Evolutionary conservation across 2,888 invertebrate genomes (phyloP).

Genomic region (Drosophila peninsularis): DNA sequence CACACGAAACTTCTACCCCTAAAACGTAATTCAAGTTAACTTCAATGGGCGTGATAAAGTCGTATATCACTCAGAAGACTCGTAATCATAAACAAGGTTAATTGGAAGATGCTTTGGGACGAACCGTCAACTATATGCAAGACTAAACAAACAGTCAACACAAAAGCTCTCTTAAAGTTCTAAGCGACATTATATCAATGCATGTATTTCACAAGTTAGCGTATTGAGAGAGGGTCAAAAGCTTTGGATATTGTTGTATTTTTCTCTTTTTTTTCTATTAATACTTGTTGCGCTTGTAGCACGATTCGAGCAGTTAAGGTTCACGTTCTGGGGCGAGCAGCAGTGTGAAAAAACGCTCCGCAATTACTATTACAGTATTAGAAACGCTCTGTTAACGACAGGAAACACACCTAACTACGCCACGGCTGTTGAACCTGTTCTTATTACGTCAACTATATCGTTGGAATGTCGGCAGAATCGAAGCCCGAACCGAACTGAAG

Average conservation of each 20-base stretch:
- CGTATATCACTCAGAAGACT: not conserved
- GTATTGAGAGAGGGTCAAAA: constrained; percentile 12
- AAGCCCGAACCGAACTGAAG: constrained; percentile 32
- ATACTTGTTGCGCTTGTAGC: no score
- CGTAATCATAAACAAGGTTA: not conserved
- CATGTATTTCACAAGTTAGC: not conserved
- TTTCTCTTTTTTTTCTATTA: no score
- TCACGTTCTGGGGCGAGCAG: not conserved
- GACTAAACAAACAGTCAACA: not conserved
- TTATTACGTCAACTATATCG: not conserved
- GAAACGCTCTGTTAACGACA: constrained; percentile 3
- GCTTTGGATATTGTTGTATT: constrained; percentile 7
- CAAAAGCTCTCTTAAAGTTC: constrained; percentile 10
- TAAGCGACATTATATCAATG: not conserved
- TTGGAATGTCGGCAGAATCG: constrained; percentile 22
- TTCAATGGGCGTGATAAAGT: no score
- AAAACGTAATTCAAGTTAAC: not conserved
- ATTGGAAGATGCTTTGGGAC: not conserved
- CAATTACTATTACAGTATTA: constrained; percentile 6
- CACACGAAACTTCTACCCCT: no score
- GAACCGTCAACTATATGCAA: not conserved
- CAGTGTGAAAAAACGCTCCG: constrained; percentile 6
- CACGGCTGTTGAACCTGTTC: not conserved
- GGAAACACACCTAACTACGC: constrained; percentile 10
- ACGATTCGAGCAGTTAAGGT: not conserved